Percentiles rank a stretch among this genome's conserved stretches.
Conservation (phyloP, 2,797 vertebrate genomes). For the Malacoctenus gilli region DNA sequence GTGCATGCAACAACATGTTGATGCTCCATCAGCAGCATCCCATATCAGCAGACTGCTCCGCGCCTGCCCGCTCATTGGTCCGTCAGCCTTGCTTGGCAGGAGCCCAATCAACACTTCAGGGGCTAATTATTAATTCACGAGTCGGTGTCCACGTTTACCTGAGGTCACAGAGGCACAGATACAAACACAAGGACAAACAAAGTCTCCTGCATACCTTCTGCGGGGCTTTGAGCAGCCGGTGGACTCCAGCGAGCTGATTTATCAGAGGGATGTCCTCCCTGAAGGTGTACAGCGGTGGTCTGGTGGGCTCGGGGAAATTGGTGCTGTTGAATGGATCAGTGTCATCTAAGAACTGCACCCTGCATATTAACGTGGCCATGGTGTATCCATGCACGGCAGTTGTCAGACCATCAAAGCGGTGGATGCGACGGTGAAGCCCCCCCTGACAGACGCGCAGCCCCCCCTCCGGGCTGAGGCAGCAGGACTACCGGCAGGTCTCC, state of each 20-base stretch:
- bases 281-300: slow-evolving; percentile 90
- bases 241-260: slow-evolving; percentile 90
- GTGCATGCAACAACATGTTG: slow-evolving; percentile 23
- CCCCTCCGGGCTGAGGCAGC: slow-evolving; percentile 30
- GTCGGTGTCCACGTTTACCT: slow-evolving; percentile 10
- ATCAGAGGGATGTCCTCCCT: slow-evolving; percentile 89
- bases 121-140: slow-evolving; percentile 54
- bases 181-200: slow-evolving; percentile 2
- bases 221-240: slow-evolving; percentile 89
- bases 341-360: slow-evolving; percentile 95
- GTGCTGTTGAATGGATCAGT: slow-evolving; percentile 97
- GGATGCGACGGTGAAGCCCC: slow-evolving; percentile 64
- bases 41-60: slow-evolving; percentile 16
- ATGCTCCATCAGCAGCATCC: slow-evolving; percentile 51
- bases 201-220: slow-evolving; percentile 85
- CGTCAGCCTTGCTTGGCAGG: slow-evolving; percentile 55
- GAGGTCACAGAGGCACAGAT: background rate
- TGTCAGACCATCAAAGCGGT: slow-evolving; percentile 60
- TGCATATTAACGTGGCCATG: slow-evolving; percentile 90
- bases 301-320: slow-evolving; percentile 93
- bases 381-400: slow-evolving; percentile 82
- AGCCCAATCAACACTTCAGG: slow-evolving; percentile 38
- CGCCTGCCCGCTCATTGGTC: slow-evolving; percentile 21
- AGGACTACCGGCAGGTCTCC: slow-evolving; percentile 66
- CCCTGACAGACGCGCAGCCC: slow-evolving; percentile 58